Percentiles rank a stretch among this genome's conserved stretches.
These are phyloP conservation scores for Andrena praecox DNA, from an alignment of 2,888 invertebrate genomes.

Conservation along the genomic window DNA sequence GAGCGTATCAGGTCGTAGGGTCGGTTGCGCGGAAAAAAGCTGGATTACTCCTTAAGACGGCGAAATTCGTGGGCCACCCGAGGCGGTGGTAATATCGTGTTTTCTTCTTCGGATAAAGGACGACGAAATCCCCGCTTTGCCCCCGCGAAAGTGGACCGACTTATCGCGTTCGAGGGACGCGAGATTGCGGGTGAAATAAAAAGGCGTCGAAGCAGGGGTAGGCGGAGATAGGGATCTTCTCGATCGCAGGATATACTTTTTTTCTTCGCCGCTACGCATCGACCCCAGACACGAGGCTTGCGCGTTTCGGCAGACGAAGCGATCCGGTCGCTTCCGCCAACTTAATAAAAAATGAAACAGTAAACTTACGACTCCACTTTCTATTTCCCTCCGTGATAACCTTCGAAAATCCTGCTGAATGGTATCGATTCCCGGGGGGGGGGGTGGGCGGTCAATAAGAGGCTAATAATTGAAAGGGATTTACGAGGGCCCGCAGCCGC, in stretches of 20 bases:
- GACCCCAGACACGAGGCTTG: neutral
- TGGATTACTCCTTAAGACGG: conserved; percentile 66
- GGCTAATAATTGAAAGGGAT: conserved; percentile 43
- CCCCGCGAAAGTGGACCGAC: conserved; percentile 62
- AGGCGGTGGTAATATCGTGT: conserved; percentile 63
- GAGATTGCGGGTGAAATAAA: conserved; percentile 57
- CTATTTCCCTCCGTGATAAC: too few species aligned
- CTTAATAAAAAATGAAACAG: too few species aligned
- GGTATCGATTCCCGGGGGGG: too few species aligned
- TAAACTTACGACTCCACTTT: too few species aligned
- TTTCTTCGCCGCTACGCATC: conserved; percentile 28
- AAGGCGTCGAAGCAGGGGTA: conserved; percentile 5
- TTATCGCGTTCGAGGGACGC: conserved; percentile 60
- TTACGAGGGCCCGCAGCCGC: conserved; percentile 26
- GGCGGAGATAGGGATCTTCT: conserved; percentile 1
- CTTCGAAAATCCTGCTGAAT: too few species aligned
- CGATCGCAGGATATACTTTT: conserved; percentile 44
- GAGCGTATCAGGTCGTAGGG: neutral
- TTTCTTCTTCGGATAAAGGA: conserved; percentile 52
- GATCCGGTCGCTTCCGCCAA: conserved; percentile 10
- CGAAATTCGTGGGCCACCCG: conserved; percentile 54
- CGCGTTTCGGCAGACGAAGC: conserved; percentile 25
- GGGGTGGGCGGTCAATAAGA: conserved; percentile 1
- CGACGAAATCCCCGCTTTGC: conserved; percentile 57
- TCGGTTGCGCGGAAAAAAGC: conserved; percentile 40